Evolutionary conservation across 2,113 vertebrate genomes (phyloP).

Genomic region (Anhinga rufa): DNA sequence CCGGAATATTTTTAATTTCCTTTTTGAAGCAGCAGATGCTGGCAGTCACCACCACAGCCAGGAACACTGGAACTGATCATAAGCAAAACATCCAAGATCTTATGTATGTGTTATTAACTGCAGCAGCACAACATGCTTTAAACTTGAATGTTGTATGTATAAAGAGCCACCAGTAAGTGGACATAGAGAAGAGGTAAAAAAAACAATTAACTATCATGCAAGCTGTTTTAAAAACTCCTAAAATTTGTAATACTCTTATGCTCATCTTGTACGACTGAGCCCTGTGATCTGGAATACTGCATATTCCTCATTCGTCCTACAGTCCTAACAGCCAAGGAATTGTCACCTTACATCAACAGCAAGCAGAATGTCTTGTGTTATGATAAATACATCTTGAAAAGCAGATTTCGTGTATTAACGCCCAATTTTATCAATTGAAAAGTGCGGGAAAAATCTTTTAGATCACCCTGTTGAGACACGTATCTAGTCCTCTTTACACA

Average conservation of each 20-base stretch:
- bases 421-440: neutral
- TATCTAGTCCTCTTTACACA: neutral
- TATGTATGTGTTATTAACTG: no score
- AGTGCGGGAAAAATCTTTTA: neutral
- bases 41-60: neutral
- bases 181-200: neutral
- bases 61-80: neutral
- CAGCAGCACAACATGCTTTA: rapidly evolving
- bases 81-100: neutral
- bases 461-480: neutral
- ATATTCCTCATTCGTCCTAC: neutral
- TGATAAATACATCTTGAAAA: neutral
- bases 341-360: neutral
- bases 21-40: neutral
- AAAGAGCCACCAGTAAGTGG: neutral
- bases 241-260: neutral
- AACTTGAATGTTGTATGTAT: neutral
- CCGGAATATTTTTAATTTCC: neutral
- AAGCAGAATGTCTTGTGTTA: neutral
- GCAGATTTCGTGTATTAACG: neutral
- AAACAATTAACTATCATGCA: neutral
- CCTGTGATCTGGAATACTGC: neutral
- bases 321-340: neutral
- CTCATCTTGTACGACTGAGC: neutral
- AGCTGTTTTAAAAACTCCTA: neutral